Base-by-base conservation (phyloP, 2,113 vertebrate species). In the Hemibagrus wyckioides region DNA sequence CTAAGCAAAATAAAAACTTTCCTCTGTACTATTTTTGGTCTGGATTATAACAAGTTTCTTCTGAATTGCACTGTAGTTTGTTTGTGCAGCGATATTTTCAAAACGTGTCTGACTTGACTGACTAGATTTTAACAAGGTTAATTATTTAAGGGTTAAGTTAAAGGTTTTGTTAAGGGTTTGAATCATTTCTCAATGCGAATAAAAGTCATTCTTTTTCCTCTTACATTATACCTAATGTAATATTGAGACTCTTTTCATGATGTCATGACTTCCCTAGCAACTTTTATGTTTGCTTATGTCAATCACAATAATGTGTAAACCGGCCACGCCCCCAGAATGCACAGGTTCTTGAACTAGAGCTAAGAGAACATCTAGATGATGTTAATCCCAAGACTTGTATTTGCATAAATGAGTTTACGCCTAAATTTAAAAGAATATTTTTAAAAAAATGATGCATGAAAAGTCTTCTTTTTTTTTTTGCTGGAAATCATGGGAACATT, bases 91-190 rank as follows among this genome's bases (percentile, higher is more conserved):
- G 71, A 50, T 81, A 56, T 86, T 69, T 81, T 52, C 44, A 3
- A 44, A 61, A 71, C 80, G 65, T 77, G 89, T 86, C 77, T 69
- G 76, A 90, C 89, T 85, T 48, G 89, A 87, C 52, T 79, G 65
- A 57, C 85, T 52, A 17, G 87, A 79, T 82, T 76, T 21, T 48
- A 56, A 85, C 33, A 6, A 44, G 8, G 23, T 73, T 25, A 79
- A 57, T 84, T 54, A 61, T 75, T 39, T 61, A 52, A 80, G 4
- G 44, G 44, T 48, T 48, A 48, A 48, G 44, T 7, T 48, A 48
- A 48, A 0, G 41, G 44, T 48, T 48, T 13, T 79, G 52, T 56
- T 41, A 59, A 61, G 33, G 79, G 21, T 75, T 54, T 25, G 9
- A 59, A 23, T 21, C 10, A 36, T 59, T 59, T 39, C 7, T 39